phyloP scores from a whole-genome alignment of 2,888 invertebrate species.

The Cosmia trapezina region DNA sequence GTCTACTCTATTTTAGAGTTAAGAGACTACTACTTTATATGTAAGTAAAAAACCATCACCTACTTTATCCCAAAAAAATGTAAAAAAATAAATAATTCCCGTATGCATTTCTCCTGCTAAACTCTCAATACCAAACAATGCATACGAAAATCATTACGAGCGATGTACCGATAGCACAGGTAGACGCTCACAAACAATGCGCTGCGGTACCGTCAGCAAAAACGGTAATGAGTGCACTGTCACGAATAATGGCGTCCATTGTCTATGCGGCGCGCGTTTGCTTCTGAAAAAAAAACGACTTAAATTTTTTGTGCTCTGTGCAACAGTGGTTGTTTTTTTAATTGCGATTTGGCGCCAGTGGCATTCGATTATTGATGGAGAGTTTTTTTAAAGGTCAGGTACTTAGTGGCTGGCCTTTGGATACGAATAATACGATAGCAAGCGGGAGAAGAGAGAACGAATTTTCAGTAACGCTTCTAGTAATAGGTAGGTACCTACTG shows the following conservation, averaged over 20 bases:
- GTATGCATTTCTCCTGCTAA: slow-evolving; percentile 50
- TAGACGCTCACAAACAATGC: slow-evolving; percentile 84
- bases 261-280: slow-evolving; percentile 81
- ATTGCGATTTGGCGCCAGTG: slow-evolving; percentile 64
- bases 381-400: slow-evolving; percentile 19
- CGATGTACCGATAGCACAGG: slow-evolving; percentile 83
- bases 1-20: not conserved
- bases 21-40: too few relatives aligned
- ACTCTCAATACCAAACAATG: slow-evolving; percentile 57
- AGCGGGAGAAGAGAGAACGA: not conserved
- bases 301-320: slow-evolving; percentile 67
- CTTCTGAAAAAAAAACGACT: slow-evolving; percentile 73
- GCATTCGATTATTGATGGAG: slow-evolving; percentile 49
- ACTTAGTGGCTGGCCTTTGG: not conserved
- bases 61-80: slow-evolving; percentile 9
- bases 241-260: slow-evolving; percentile 85
- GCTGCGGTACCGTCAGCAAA: slow-evolving; percentile 74
- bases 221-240: slow-evolving; percentile 89
- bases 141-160: slow-evolving; percentile 65
- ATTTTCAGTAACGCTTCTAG: not conserved
- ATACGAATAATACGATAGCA: not conserved
- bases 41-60: slow-evolving; percentile 36
- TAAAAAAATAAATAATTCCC: slow-evolving; percentile 45
- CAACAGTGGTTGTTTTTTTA: slow-evolving; percentile 68
- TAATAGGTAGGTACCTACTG: not conserved